Conservation (phyloP, 1,140 invertebrate species). For the Drosophila rufa region DNA sequence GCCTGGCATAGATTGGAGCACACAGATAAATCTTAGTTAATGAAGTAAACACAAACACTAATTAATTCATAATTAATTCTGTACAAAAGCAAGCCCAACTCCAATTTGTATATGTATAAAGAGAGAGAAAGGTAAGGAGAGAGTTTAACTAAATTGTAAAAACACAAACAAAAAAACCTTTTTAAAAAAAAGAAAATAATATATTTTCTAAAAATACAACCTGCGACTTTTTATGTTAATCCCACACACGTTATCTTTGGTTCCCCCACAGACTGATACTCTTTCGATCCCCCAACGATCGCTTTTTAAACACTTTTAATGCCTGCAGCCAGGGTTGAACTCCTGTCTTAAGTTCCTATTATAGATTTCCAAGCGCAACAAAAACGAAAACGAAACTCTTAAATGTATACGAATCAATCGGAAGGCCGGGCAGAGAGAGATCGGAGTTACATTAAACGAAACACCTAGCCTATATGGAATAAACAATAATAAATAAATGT, state of each 20-base stretch:
- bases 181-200: slow-evolving; percentile 52
- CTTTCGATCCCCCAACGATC: not conserved
- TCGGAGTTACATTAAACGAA: slow-evolving; percentile 29
- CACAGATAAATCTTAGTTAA: slow-evolving; percentile 63
- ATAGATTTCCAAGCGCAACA: slow-evolving; percentile 56
- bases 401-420: slow-evolving; percentile 70
- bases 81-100: slow-evolving; percentile 75
- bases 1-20: slow-evolving; percentile 64
- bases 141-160: slow-evolving; percentile 59
- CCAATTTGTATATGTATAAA: slow-evolving; percentile 80
- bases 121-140: slow-evolving; percentile 32
- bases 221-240: slow-evolving; percentile 55
- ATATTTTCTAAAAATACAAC: slow-evolving; percentile 75
- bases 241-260: not conserved
- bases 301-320: slow-evolving; percentile 29
- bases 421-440: slow-evolving; percentile 20
- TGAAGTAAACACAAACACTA: slow-evolving; percentile 76
- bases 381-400: slow-evolving; percentile 37
- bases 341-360: slow-evolving; percentile 71
- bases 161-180: slow-evolving; percentile 61
- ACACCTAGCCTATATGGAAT: slow-evolving; percentile 45
- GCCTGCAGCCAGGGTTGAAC: slow-evolving; percentile 21
- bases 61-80: slow-evolving; percentile 65
- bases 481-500: slow-evolving; percentile 71
- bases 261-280: slow-evolving; percentile 27